These are phyloP conservation scores for Ophion ellenae DNA, from an alignment of 2,888 invertebrate genomes.

Conservation along the genomic window DNA sequence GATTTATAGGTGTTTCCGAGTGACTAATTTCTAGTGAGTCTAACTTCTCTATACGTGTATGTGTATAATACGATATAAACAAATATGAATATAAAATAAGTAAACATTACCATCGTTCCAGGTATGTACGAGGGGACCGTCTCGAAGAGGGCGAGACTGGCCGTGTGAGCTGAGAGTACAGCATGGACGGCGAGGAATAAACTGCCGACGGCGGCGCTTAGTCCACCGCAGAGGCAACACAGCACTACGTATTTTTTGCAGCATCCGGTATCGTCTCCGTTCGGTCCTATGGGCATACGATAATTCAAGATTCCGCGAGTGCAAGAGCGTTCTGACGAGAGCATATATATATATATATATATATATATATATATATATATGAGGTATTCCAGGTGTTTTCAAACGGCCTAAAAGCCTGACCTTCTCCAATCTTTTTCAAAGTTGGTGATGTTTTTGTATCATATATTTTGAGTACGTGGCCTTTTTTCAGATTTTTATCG, in stretches of 20 bases:
- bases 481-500: too few relatives aligned
- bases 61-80: neutral
- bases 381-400: too few relatives aligned
- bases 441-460: too few relatives aligned
- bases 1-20: too few relatives aligned
- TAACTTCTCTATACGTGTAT: neutral
- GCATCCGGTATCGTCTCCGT: constrained; percentile 77
- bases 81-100: neutral
- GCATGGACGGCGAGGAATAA: constrained; percentile 92
- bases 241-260: constrained; percentile 91
- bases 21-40: too few relatives aligned
- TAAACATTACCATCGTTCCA: constrained; percentile 91
- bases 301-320: neutral
- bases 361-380: too few relatives aligned
- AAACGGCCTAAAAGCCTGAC: too few relatives aligned
- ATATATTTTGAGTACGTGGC: too few relatives aligned
- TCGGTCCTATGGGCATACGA: constrained; percentile 58
- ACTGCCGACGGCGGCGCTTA: constrained; percentile 91
- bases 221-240: constrained; percentile 92
- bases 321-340: neutral
- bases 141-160: constrained; percentile 88
- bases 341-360: neutral
- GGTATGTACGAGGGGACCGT: constrained; percentile 98
- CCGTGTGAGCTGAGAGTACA: constrained; percentile 90
- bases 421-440: too few relatives aligned